These are phyloP conservation scores for Dryobotodes eremita DNA, from an alignment of 2,888 invertebrate genomes.

Conservation along the genomic window DNA sequence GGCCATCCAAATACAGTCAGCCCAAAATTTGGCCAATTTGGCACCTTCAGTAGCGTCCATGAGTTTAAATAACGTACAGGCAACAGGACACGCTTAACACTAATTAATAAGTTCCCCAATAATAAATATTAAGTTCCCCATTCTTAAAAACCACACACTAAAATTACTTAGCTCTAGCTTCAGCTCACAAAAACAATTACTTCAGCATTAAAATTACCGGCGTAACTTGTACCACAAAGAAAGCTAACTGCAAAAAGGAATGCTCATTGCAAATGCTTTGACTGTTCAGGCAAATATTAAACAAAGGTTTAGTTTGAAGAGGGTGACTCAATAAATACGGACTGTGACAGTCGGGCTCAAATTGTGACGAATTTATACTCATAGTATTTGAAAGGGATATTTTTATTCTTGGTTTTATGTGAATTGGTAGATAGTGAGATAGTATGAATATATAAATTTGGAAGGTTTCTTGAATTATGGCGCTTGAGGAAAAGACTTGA, in stretches of 20 bases:
- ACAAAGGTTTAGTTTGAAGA: constrained; percentile 56
- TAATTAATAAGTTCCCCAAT: too few relatives aligned
- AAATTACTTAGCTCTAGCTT: constrained; percentile 4
- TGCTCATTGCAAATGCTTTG: constrained; percentile 53
- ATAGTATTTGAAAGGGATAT: constrained; percentile 1
- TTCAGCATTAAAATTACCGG: constrained; percentile 13
- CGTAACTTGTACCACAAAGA: constrained; percentile 27
- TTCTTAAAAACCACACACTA: neutral
- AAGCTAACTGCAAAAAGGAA: constrained; percentile 16
- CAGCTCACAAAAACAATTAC: constrained; percentile 4
- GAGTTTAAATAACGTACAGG: too few relatives aligned
- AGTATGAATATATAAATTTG: constrained; percentile 3
- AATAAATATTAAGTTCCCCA: too few relatives aligned
- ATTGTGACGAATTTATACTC: constrained; percentile 52
- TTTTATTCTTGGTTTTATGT: constrained; percentile 24
- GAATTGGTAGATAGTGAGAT: neutral
- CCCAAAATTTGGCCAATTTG: too few relatives aligned
- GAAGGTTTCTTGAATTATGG: neutral
- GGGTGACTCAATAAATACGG: constrained; percentile 57
- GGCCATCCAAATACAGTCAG: too few relatives aligned
- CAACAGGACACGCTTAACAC: too few relatives aligned
- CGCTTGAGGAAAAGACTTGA: too few relatives aligned
- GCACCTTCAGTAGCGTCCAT: too few relatives aligned
- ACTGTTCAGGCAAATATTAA: constrained; percentile 51
- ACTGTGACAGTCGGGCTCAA: constrained; percentile 34